Evolutionary conservation across 2,113 vertebrate species (phyloP), one percentile per base, ranked within the genome.

Genomic region (Atrichornis clamosus): DNA sequence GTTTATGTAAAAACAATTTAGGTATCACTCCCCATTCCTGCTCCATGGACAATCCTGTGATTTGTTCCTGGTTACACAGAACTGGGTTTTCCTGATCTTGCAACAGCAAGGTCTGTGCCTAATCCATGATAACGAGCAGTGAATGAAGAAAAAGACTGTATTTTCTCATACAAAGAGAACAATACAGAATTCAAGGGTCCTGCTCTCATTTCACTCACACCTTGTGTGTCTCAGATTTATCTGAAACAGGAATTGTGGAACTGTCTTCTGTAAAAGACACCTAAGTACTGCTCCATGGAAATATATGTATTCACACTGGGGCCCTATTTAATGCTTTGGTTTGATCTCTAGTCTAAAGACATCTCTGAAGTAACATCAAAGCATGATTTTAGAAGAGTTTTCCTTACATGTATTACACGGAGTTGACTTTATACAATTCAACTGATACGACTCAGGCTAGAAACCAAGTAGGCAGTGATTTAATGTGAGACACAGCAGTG

Each of bases 351-450:
- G 80, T 81, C 64, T 87, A 89, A 95, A 95, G 93, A 75, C 27
- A 21, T 79, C 91, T 59, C 89, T 95, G 94, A 93, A 95, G 94
- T 92, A 78, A 90, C 93, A 95, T 96, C 94, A 97, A 97, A 97
- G 95, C 17, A 7, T 8, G 52, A 84, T 89, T 96, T 96, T 75
- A 74, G 89, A 95, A 41, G 60, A 64, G 20, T 5, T 95, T 94
- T 96, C 35, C 94, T 95, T 74, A 95, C 89, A 93, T 92, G 89
- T 95, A 5, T 95, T 84, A 75, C 93, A 64, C 4, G 9, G 86
- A 95, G 83, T 55, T 89, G 76, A 92, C 94, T 97, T 92, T 68
- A 87, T n/a, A 77, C 84, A 93, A 92, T 95, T 67, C 91, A 68
- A 32, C 72, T 60, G 76, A 22, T 32, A 72, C 8, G 3, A 70